Conservation (phyloP, 2,113 vertebrate genomes). For the Camelus dromedarius region DNA sequence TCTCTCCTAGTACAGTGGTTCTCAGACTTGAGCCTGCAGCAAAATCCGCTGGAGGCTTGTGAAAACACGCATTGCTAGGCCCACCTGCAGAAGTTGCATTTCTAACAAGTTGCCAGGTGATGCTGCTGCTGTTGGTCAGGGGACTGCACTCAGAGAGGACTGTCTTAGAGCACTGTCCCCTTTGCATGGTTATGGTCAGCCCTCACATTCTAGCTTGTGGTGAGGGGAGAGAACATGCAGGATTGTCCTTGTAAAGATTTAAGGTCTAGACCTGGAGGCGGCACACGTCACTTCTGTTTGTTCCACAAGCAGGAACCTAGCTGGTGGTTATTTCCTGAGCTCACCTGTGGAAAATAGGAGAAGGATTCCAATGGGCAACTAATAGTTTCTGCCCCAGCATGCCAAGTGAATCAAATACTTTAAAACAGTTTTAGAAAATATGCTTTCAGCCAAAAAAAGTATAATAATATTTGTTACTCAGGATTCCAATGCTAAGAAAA, state of each 20-base stretch:
- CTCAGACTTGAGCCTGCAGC: not conserved
- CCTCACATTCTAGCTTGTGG: not conserved
- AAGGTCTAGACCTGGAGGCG: not conserved
- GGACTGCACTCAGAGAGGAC: not conserved
- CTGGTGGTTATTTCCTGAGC: not conserved
- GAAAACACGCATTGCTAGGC: not conserved
- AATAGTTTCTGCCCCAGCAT: not conserved
- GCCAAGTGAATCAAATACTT: not conserved
- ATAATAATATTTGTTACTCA: slow-evolving; percentile 27
- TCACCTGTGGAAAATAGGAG: not conserved
- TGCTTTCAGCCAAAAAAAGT: not conserved
- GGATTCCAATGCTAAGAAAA: slow-evolving; percentile 17
- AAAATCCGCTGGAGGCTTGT: not conserved
- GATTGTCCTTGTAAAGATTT: not conserved
- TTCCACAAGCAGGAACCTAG: not conserved
- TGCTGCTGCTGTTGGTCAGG: not conserved
- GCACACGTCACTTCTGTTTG: not conserved
- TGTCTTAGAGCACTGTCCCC: too few species aligned
- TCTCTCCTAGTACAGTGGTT: not conserved
- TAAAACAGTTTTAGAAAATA: slow-evolving; percentile 37
- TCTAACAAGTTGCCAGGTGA: not conserved
- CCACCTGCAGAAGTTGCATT: not conserved
- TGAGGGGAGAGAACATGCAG: not conserved
- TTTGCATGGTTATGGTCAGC: not conserved
- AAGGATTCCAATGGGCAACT: not conserved